Base-by-base conservation (phyloP, 2,113 vertebrate genomes). In the Mustela nigripes region DNA sequence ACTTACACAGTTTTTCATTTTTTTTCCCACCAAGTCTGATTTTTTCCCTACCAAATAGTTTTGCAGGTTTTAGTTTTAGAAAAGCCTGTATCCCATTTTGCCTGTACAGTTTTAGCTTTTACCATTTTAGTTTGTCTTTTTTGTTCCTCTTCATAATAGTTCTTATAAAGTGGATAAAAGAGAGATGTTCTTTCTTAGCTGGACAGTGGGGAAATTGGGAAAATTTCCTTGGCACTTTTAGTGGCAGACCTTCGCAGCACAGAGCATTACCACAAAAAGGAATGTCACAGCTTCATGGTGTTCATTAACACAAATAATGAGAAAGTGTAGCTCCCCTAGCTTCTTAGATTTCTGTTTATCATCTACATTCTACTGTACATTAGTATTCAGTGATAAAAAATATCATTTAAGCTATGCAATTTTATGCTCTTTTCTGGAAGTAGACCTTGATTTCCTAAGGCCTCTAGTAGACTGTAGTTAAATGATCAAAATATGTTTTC, bases 101-200 rank as follows among this genome's bases (percentile, higher is more conserved):
- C 50, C 26, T 88, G 31, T 82, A 71, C 9, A 90, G 0, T 50
- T 91, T 91, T 97, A 94, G 45, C n/a, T n/a, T 87, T 42, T 95
- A n/a, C 19, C 11, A 76, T 89, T 97, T 89, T 65, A 65, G 88
- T 94, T 97, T 81, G 48, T 48, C 73, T 92, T 92, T 36, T 21
- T 78, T 82, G 42, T 97, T 91, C 12, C 3, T 62, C 22, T 28
- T 73, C 78, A 22, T 83, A 87, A 71, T 78, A 31, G 69, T 88
- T 95, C 50, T 87, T 67, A 73, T 48, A 21, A 89, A 69, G 60
- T 45, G 39, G 63, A 58, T 65, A 87, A 58, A 91, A 96, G 39
- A 62, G 53, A 82, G 24, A 21, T 33, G 65, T 42, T 4, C 21
- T 56, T 79, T 89, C 48, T 81, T 82, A 48, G 65, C 50, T 94